Percentiles rank a stretch among this genome's conserved stretches.
These are phyloP conservation scores for Callionymus lyra DNA, from an alignment of 2,113 vertebrate species.

Conservation along the genomic window DNA sequence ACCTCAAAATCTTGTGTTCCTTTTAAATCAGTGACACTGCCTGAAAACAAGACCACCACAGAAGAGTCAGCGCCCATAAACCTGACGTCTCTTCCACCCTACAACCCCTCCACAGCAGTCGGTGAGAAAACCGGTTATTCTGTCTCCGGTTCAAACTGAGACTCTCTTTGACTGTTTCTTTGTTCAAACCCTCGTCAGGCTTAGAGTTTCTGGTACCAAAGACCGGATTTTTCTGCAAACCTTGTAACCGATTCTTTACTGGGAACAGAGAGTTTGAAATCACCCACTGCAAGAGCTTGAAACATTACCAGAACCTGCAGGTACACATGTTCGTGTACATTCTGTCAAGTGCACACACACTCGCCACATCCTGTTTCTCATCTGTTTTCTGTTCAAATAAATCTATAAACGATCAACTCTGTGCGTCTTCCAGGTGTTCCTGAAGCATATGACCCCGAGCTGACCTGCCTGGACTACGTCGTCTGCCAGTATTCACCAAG, in stretches of 20 bases:
- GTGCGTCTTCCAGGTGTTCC: no score
- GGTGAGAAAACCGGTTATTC: constrained; percentile 26
- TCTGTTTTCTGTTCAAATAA: no score
- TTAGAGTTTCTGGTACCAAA: constrained; percentile 58
- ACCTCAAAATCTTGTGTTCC: no score
- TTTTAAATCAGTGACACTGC: no score
- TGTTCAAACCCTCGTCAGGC: constrained; percentile 23
- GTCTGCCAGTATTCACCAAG: no score
- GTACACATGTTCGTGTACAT: constrained; percentile 12
- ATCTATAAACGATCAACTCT: no score
- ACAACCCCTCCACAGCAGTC: constrained; percentile 40
- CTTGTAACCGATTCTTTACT: constrained; percentile 52
- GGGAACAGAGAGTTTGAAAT: constrained; percentile 40
- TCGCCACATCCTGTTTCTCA: no score
- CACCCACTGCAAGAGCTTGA: constrained; percentile 51
- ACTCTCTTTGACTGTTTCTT: no score
- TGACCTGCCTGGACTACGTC: no score
- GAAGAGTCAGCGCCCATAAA: not conserved
- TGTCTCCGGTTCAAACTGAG: not conserved
- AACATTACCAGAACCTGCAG: constrained; percentile 53
- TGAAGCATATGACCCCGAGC: no score
- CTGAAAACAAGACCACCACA: not conserved
- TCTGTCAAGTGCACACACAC: not conserved
- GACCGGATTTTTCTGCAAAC: constrained; percentile 60
- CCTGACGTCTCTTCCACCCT: constrained; percentile 25